A percentile compares a stretch with the other conserved stretches of the same genome.
Evolutionary conservation across 2,888 invertebrate species (phyloP).

Genomic region (Pyrocoelia pectoralis): DNA sequence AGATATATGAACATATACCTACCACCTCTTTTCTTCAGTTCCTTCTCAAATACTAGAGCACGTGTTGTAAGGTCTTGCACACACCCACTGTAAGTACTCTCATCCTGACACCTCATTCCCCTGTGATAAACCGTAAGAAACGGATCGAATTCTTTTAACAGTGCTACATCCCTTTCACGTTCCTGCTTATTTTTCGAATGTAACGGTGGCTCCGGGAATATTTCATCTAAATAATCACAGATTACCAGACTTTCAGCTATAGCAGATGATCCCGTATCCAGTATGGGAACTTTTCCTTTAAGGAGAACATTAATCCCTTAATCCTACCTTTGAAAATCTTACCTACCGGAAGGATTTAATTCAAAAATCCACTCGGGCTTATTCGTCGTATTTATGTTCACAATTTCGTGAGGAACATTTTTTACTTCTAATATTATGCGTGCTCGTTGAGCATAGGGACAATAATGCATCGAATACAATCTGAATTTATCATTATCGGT

Average conservation of each 20-base stretch:
- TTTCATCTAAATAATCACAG: constrained; percentile 64
- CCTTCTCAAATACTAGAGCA: neutral
- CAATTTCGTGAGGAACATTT: constrained; percentile 75
- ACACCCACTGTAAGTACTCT: too few species aligned
- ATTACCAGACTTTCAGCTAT: constrained; percentile 64
- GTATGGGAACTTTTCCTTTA: constrained; percentile 61
- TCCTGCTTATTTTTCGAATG: constrained; percentile 59
- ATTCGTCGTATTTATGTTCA: constrained; percentile 75
- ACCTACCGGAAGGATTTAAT: constrained; percentile 66
- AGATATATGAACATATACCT: neutral
- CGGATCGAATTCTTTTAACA: constrained; percentile 38
- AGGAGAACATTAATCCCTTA: neutral
- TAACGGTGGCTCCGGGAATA: constrained; percentile 61
- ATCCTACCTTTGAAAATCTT: constrained; percentile 54
- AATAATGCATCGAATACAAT: constrained; percentile 85
- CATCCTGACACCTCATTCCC: neutral
- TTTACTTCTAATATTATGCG: constrained; percentile 80
- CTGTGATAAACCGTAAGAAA: neutral
- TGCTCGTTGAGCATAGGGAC: constrained; percentile 81
- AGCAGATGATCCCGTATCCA: constrained; percentile 59
- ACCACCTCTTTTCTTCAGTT: neutral
- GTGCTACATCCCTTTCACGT: constrained; percentile 48
- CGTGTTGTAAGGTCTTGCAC: neutral
- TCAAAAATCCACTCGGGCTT: constrained; percentile 86
- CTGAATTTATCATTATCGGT: constrained; percentile 73